Base-by-base conservation (phyloP, 2,888 invertebrate genomes). In the Pilophorus perplexus region DNA sequence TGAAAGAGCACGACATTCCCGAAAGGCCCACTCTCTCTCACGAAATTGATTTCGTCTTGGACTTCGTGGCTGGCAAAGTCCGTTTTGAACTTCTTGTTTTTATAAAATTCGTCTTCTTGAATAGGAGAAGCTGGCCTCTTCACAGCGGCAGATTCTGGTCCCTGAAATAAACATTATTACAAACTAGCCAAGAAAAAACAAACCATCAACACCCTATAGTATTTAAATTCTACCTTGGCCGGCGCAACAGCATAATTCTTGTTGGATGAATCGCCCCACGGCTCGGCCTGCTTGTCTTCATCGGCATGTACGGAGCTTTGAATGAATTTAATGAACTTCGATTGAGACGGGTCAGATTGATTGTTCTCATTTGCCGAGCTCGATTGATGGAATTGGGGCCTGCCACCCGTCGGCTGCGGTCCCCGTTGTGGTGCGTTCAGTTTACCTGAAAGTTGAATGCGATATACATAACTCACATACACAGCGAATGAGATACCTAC, bases 1-100 rank as follows among this genome's bases (percentile, higher is more conserved):
- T 67, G 74, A 54, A 76, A 73, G 57, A 78, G 67, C 68, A 78
- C 74, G 22, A 78, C 72, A 67, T 74, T 71, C 52, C 76, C 75
- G 66, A 73, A 76, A 1, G 75, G 75, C 10, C 67, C 67, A 65
- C 64, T 65, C 33, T 72, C 62, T 5, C 66, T 46, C 5, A 69
- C 65, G 16, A 38, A 40, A 5, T 44, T 25, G 2, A 67, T 50
- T 18, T 64, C 65, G 10, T 65, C 42, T 16, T 42, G 42, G 33
- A 66, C 28, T 54, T 44, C 27, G 6, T 23, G n/a, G 14, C 57
- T 48, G 5, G 33, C 20, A 8, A 54, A 33, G 25, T 44, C 16
- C 12, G 14, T 33, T 18, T 22, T 55, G 4, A 46, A 25, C 18
- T 22, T 46, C 14, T 62, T 62, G 33, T 62, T 62, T 18, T 16